Percentiles rank a stretch among this genome's conserved stretches.
Evolutionary conservation across 2,113 vertebrate species (phyloP).

Genomic region (Lucifuga dentata): DNA sequence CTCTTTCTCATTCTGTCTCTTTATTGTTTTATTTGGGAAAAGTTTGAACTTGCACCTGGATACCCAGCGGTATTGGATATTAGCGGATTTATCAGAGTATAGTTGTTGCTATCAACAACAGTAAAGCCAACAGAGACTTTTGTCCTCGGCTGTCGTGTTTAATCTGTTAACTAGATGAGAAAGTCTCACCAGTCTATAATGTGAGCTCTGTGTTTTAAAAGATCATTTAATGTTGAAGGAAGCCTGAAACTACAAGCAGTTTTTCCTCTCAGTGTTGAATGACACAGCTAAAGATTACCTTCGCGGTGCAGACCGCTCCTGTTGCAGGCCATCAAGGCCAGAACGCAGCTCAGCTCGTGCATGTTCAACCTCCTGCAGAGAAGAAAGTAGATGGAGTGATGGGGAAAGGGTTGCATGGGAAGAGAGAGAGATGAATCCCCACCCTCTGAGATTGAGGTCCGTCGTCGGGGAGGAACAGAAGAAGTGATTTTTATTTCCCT

Average conservation of each 20-base stretch:
- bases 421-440: conserved; percentile 42
- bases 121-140: neutral
- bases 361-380: conserved; percentile 71
- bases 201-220: conserved; percentile 20
- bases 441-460: conserved; percentile 56
- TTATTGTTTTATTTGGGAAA: neutral
- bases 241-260: conserved; percentile 16
- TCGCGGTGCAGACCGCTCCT: conserved; percentile 52
- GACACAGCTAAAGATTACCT: conserved; percentile 66
- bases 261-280: conserved; percentile 50
- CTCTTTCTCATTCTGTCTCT: conserved; percentile 13
- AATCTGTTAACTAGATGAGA: conserved; percentile 5
- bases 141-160: conserved; percentile 9
- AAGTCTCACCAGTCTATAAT: conserved; percentile 1
- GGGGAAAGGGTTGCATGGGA: neutral
- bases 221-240: conserved; percentile 22
- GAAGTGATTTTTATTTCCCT: conserved; percentile 70
- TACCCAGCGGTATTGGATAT: neutral
- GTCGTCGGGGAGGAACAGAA: conserved; percentile 63
- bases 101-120: neutral
- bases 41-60: conserved; percentile 14
- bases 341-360: conserved; percentile 53
- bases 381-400: conserved; percentile 66
- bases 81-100: neutral
- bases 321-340: conserved; percentile 48